phyloP scores from a whole-genome alignment of 2,888 invertebrate species.

The Epistrophe grossulariae region DNA sequence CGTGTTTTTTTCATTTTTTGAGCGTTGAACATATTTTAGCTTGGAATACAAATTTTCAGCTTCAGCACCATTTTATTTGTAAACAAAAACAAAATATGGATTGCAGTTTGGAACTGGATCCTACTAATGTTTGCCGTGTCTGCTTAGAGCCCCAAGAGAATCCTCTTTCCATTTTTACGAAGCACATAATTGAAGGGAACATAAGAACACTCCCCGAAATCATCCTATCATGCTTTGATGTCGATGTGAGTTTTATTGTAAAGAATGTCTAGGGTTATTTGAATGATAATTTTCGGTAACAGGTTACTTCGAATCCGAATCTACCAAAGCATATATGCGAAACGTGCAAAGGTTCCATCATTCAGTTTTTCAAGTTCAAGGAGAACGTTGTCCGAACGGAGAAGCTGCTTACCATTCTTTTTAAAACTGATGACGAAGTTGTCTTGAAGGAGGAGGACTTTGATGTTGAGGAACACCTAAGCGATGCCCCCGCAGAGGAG shows the following conservation, averaged over 20 bases:
- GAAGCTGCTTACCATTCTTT: slow-evolving; percentile 60
- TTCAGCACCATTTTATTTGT: slow-evolving; percentile 29
- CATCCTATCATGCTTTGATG: slow-evolving; percentile 59
- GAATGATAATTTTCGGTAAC: not conserved
- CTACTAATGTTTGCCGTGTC: slow-evolving; percentile 61
- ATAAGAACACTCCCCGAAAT: slow-evolving; percentile 67
- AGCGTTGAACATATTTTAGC: slow-evolving; percentile 67
- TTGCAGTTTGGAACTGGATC: slow-evolving; percentile 71
- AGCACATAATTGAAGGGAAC: slow-evolving; percentile 64
- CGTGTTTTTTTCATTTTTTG: slow-evolving; percentile 54
- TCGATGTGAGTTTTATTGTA: slow-evolving; percentile 52
- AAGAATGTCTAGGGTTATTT: not conserved
- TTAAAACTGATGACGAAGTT: slow-evolving; percentile 47
- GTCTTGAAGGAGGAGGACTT: slow-evolving; percentile 43
- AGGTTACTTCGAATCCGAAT: slow-evolving; percentile 57
- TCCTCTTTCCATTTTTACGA: slow-evolving; percentile 62
- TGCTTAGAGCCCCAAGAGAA: slow-evolving; percentile 60
- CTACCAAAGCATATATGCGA: slow-evolving; percentile 68
- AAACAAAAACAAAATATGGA: slow-evolving; percentile 68
- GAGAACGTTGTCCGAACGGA: slow-evolving; percentile 66
- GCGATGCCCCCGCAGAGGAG: slow-evolving; percentile 4
- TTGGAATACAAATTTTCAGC: slow-evolving; percentile 37
- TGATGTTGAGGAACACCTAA: slow-evolving; percentile 28
- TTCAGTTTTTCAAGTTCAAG: slow-evolving; percentile 65
- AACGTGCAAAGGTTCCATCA: slow-evolving; percentile 53